Evolutionary conservation across 2,888 invertebrate species (phyloP), one percentile per base, ranked within the genome.

Genomic region (Notodromas monacha): DNA sequence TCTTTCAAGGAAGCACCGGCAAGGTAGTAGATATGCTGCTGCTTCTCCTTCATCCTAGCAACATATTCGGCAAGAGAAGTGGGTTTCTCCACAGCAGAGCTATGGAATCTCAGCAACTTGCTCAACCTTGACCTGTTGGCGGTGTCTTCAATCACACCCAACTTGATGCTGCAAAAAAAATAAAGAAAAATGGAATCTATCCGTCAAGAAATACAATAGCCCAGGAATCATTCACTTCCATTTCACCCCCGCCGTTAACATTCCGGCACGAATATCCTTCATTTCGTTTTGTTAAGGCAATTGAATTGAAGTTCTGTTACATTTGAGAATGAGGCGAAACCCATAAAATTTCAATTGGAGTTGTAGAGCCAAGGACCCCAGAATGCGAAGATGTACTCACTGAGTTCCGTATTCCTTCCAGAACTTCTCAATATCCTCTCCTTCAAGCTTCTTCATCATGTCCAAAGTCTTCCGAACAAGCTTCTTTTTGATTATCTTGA

Each of bases 361-460:
- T 16, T 11, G 4, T 16, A 31, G n/a, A 31, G 6, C 5, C 12
- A 27, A 12, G 21, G 21, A 6, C 21, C 6, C 8, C 8, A 21
- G 8, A 21, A 21, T 8, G 10, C 10, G 5, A 12, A n/a, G 27
- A 6, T 27, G 27, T 12, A 12, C 5, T 5, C 12, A 66, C 63
- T 89, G 92, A 36, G 92, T 99, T 33, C 84, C 81, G 56, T 76
- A 96, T 55, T 99, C 92, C 51, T 84, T 84, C 92, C 92, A 96
- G 65, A 96, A 92, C 42, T 65, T 66, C 14, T 68, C 65, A 49
- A 76, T 89, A 30, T 76, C 69, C 30, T 72, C 74, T 35, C 68
- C 68, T 31, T 70, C 61, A 36, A 99, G 63, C 54, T 92, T 96
- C 56, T 86, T 89, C 38, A 96, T 65, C 86, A 92, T 86, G 49